These are phyloP conservation scores for Drosophila robusta DNA, from an alignment of 2,888 invertebrate species.

Conservation along the genomic window DNA sequence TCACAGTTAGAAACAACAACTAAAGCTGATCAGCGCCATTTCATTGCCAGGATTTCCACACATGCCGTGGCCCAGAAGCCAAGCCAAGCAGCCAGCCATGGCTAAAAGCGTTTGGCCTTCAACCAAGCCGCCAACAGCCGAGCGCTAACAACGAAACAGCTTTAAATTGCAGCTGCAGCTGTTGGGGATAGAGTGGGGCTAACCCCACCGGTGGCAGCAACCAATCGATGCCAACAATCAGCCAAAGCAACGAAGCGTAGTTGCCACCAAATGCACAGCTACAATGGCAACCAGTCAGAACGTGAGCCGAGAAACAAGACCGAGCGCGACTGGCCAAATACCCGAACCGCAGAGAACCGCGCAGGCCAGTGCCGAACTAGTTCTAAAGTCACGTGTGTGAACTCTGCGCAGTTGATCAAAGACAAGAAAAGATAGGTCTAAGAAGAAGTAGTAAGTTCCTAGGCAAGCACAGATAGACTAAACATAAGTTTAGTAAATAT, in stretches of 20 bases:
- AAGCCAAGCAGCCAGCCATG: conserved; percentile 31
- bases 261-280: conserved; percentile 30
- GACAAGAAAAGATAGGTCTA: too few species aligned
- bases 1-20: neutral
- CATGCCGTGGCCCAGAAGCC: conserved; percentile 58
- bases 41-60: conserved; percentile 57
- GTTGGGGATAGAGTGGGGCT: neutral
- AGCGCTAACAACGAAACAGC: conserved; percentile 28
- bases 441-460: too few species aligned
- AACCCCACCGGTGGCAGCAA: neutral
- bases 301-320: conserved; percentile 9
- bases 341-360: conserved; percentile 1
- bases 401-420: too few species aligned
- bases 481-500: too few species aligned
- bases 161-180: conserved; percentile 18
- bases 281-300: conserved; percentile 18
- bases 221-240: conserved; percentile 51
- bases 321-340: conserved; percentile 27
- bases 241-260: conserved; percentile 53
- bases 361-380: too few species aligned
- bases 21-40: conserved; percentile 14
- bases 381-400: too few species aligned
- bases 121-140: conserved; percentile 23
- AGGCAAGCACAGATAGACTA: too few species aligned
- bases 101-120: conserved; percentile 34